Percentiles rank a stretch among this genome's conserved stretches.
phyloP scores from a whole-genome alignment of 2,797 vertebrate species.

The Diplodus sargus region DNA sequence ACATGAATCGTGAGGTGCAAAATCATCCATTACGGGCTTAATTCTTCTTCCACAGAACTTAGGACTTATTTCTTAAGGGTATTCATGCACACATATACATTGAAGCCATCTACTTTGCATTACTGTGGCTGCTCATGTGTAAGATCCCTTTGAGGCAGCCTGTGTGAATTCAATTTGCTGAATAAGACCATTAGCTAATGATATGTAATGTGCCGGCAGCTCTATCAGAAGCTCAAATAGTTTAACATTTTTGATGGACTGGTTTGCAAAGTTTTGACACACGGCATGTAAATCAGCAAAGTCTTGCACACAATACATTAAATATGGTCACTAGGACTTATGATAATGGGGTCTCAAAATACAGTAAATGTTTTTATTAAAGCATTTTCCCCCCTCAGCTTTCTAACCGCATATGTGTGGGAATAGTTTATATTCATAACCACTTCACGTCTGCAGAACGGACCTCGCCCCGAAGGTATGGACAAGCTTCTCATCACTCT shows the following conservation, averaged over 20 bases:
- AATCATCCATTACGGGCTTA: neutral
- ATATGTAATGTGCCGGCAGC: conserved; percentile 12
- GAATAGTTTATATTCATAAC: conserved; percentile 66
- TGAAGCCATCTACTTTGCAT: neutral
- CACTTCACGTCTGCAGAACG: conserved; percentile 58
- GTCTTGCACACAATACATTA: neutral
- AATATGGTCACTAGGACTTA: neutral
- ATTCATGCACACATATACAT: neutral
- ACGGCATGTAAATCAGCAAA: conserved; percentile 4
- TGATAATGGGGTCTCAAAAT: conserved; percentile 12
- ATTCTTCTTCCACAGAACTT: neutral
- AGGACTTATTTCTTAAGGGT: neutral
- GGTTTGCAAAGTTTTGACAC: neutral
- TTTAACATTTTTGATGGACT: conserved; percentile 27
- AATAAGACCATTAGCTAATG: conserved; percentile 17
- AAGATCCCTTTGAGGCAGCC: conserved; percentile 9
- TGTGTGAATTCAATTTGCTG: conserved; percentile 10
- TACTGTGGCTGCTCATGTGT: neutral
- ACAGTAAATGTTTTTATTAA: conserved; percentile 15
- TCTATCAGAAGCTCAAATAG: conserved; percentile 11
- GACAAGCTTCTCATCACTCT: conserved; percentile 77
- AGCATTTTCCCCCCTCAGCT: neutral
- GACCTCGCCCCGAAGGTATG: conserved; percentile 64
- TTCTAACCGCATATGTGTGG: conserved; percentile 31
- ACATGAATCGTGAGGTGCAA: neutral